Percentiles rank a stretch among this genome's conserved stretches.
These are phyloP conservation scores for Drosophila elegans DNA, from an alignment of 1,140 invertebrate species.

Conservation along the genomic window DNA sequence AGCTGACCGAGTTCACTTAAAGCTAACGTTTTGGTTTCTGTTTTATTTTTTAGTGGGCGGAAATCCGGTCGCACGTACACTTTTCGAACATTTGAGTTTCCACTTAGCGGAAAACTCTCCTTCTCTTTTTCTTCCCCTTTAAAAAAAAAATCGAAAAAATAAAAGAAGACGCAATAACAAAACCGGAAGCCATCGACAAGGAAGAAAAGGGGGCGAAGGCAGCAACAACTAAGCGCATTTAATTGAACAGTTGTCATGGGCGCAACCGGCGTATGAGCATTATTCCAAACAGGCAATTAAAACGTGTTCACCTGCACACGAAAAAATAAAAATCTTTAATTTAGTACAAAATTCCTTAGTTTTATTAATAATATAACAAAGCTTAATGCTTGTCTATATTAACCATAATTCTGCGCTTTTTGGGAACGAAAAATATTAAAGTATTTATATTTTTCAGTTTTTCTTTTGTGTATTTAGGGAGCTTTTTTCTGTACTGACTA, in stretches of 20 bases:
- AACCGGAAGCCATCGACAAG: slow-evolving; percentile 40
- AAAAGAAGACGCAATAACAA: slow-evolving; percentile 8
- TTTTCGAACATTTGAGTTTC: slow-evolving; percentile 33
- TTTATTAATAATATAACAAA: too few relatives aligned
- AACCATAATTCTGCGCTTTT: too few relatives aligned
- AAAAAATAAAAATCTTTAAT: too few relatives aligned
- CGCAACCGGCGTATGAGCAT: slow-evolving; percentile 32
- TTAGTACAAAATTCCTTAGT: too few relatives aligned
- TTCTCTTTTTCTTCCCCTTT: neutral
- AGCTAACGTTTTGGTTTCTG: slow-evolving; percentile 12
- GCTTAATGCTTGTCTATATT: too few relatives aligned
- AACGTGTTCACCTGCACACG: neutral
- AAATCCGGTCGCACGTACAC: slow-evolving; percentile 43
- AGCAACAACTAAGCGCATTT: slow-evolving; percentile 21
- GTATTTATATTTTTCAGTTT: too few relatives aligned
- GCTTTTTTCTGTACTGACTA: neutral
- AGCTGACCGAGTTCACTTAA: slow-evolving; percentile 28
- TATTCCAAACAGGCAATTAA: slow-evolving; percentile 33
- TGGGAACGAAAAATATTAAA: too few relatives aligned
- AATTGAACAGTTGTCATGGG: slow-evolving; percentile 45
- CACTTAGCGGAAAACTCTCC: slow-evolving; percentile 4
- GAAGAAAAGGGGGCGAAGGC: slow-evolving; percentile 6
- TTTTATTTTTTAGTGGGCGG: slow-evolving; percentile 15
- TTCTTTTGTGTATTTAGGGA: too few relatives aligned
- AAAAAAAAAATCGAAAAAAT: neutral